Evolutionary conservation across 35 echinoderm and acorn worm species (phyloP).

Genomic region (Heliocidaris erythrogramma): DNA sequence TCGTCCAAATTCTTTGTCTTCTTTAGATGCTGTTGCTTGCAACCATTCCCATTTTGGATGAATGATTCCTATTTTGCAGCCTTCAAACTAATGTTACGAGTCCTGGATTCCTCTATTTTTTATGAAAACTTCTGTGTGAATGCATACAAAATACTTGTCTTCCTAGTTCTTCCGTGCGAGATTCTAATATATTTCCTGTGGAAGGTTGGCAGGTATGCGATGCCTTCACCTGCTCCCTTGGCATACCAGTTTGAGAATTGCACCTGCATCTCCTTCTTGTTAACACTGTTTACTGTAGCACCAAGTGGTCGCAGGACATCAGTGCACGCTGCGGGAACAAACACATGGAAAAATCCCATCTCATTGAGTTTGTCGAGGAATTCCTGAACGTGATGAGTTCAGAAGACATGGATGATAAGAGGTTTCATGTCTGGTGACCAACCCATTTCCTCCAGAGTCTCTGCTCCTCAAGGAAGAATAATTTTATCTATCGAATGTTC

Average conservation of each 20-base stretch:
- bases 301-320: conserved; percentile 42
- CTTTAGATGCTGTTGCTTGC: no score
- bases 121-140: no score
- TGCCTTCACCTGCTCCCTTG: background rate
- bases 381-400: conserved; percentile 11
- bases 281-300: conserved; percentile 41
- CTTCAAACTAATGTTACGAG: no score
- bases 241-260: conserved; percentile 36
- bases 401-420: conserved; percentile 46
- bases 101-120: no score
- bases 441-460: background rate
- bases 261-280: conserved; percentile 47
- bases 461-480: background rate
- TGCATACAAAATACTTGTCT: no score
- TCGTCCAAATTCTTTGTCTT: no score
- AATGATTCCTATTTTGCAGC: no score
- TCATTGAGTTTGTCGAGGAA: background rate
- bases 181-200: no score
- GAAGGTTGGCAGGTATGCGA: background rate
- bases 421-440: background rate
- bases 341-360: background rate
- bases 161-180: no score
- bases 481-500: background rate
- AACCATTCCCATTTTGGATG: no score
- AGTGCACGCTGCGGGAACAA: conserved; percentile 39